Evolutionary conservation across 2,113 vertebrate species (phyloP).

Genomic region (Pedetes capensis): DNA sequence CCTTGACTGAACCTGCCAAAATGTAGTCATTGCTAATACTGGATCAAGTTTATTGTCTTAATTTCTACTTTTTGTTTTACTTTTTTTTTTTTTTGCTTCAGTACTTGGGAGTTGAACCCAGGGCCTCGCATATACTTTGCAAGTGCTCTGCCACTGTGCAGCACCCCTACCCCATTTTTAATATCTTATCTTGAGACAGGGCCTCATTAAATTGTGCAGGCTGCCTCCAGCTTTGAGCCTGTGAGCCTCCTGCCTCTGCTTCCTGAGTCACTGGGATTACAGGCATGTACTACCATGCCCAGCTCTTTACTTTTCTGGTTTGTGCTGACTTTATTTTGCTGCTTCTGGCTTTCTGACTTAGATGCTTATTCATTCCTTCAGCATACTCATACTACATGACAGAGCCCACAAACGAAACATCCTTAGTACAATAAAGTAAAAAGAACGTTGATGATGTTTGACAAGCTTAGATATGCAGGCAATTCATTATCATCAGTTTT

Average conservation of each 20-base stretch:
- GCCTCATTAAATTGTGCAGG: no score
- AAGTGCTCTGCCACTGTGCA: no score
- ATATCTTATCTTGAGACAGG: no score
- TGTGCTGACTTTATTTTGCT: not conserved
- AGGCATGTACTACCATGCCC: no score
- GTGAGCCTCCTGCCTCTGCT: no score
- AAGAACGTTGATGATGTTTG: not conserved
- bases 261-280: no score
- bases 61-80: constrained; percentile 27
- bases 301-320: no score
- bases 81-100: not conserved
- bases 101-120: no score
- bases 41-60: not conserved
- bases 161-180: no score
- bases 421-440: not conserved
- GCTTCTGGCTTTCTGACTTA: not conserved
- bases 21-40: not conserved
- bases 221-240: no score
- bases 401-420: not conserved
- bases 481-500: constrained; percentile 19
- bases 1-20: not conserved
- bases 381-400: not conserved
- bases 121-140: no score
- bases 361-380: not conserved
- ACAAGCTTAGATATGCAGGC: not conserved